Percentiles rank a stretch among this genome's conserved stretches.
phyloP scores from a whole-genome alignment of 1,140 invertebrate species.

The Venturia canescens region DNA sequence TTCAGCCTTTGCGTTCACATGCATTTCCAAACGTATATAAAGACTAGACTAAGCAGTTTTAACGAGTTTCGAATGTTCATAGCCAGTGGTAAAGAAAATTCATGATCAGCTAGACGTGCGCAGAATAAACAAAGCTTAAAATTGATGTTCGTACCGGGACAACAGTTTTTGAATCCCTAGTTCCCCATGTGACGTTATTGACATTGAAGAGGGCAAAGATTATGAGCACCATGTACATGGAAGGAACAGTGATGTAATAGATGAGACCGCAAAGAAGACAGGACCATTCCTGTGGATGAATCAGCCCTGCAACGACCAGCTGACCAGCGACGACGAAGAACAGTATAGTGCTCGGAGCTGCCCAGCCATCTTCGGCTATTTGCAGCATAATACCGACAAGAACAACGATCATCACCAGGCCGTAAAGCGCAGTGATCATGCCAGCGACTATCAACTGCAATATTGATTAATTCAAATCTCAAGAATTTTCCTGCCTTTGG shows the following conservation, averaged over 20 bases:
- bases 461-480: no score
- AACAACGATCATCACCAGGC: slow-evolving; percentile 95
- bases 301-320: slow-evolving; percentile 82
- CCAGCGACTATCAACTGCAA: slow-evolving; percentile 85
- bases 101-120: no score
- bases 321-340: slow-evolving; percentile 81
- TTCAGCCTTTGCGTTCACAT: no score
- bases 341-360: slow-evolving; percentile 89
- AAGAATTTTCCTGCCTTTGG: background rate
- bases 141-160: background rate
- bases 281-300: slow-evolving; percentile 91
- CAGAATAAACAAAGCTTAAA: no score
- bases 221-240: slow-evolving; percentile 95
- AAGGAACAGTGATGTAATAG: slow-evolving; percentile 95
- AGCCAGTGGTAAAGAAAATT: no score
- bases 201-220: slow-evolving; percentile 95
- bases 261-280: slow-evolving; percentile 88
- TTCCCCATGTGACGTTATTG: slow-evolving; percentile 95
- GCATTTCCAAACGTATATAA: no score
- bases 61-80: no score
- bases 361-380: slow-evolving; percentile 86
- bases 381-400: slow-evolving; percentile 91
- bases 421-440: slow-evolving; percentile 87
- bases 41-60: no score
- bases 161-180: slow-evolving; percentile 81